Evolutionary conservation across 1,140 invertebrate genomes (phyloP).

Genomic region (Pissodes strobi): DNA sequence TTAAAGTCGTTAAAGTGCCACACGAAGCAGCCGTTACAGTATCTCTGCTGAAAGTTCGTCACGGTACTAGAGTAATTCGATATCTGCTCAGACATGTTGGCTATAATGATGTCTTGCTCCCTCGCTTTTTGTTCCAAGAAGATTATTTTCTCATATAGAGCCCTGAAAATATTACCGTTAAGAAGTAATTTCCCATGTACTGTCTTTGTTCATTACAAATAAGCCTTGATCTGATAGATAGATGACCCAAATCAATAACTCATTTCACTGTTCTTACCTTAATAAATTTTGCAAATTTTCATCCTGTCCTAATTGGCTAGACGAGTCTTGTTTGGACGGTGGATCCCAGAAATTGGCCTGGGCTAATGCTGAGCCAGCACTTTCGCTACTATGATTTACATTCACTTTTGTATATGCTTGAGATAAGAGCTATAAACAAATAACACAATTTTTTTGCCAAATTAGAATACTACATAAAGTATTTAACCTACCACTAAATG

Average conservation of each 20-base stretch:
- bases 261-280: too few species aligned
- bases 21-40: constrained; percentile 77
- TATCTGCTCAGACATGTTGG: constrained; percentile 65
- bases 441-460: too few species aligned
- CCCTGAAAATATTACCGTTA: constrained; percentile 57
- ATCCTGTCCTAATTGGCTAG: constrained; percentile 18
- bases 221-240: too few species aligned
- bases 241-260: too few species aligned
- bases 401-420: constrained; percentile 60
- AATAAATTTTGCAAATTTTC: constrained; percentile 46
- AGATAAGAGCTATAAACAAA: too few species aligned
- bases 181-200: too few species aligned
- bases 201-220: too few species aligned
- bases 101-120: constrained; percentile 71
- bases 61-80: constrained; percentile 57
- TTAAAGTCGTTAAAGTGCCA: constrained; percentile 78
- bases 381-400: constrained; percentile 56
- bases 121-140: constrained; percentile 72
- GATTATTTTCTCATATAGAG: constrained; percentile 74
- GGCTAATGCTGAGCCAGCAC: constrained; percentile 58
- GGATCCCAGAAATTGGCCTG: constrained; percentile 70
- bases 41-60: constrained; percentile 64
- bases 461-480: too few species aligned
- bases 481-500: constrained; percentile 70
- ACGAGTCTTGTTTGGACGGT: constrained; percentile 54